phyloP scores from a whole-genome alignment of 1,140 invertebrate genomes.

The Euschistus heros region DNA sequence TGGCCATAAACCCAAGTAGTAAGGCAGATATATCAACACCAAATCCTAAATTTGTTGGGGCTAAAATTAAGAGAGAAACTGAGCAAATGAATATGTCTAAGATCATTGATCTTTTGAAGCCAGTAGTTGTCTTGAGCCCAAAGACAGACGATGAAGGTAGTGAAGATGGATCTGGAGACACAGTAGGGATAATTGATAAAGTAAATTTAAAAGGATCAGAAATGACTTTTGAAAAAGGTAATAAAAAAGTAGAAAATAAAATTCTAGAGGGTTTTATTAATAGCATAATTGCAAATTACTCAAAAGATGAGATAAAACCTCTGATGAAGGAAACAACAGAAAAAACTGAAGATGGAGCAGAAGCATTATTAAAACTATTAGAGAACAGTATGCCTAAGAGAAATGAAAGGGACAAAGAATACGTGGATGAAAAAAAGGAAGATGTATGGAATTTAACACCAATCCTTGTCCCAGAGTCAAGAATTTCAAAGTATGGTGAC shows the following conservation, averaged over 20 bases:
- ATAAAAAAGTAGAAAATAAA: conserved; percentile 12
- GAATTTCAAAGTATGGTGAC: background rate
- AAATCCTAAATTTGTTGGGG: no score
- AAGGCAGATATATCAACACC: no score
- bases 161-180: background rate
- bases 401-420: no score
- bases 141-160: background rate
- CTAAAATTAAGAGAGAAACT: background rate
- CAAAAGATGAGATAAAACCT: background rate
- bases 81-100: background rate
- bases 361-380: background rate
- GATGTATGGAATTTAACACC: background rate
- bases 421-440: no score
- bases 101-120: background rate
- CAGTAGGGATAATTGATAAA: background rate
- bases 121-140: background rate
- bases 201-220: background rate
- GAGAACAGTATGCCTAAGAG: background rate
- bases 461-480: background rate
- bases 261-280: conserved; percentile 8
- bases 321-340: background rate
- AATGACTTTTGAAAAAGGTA: background rate
- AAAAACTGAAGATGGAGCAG: background rate
- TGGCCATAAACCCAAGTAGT: no score
- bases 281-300: conserved; percentile 5